Base-by-base conservation (phyloP, 2,113 vertebrate species). In the Phodopus roborovskii region DNA sequence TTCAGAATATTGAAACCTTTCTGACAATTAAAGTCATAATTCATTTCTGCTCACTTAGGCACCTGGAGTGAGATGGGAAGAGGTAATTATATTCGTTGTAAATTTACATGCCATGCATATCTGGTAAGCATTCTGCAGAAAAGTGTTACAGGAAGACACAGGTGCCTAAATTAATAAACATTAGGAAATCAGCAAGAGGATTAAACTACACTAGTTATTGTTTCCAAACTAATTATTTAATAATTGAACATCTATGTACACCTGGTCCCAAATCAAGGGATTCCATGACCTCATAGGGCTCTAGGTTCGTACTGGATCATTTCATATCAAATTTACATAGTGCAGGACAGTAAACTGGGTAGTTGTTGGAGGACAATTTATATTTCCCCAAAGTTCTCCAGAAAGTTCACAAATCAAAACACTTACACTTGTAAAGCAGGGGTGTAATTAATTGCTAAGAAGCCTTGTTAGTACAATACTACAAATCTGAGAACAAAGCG, bases 121-220 rank as follows among this genome's bases (percentile, higher is more conserved):
- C 86, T 96, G 78, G 94, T 91, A 98, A 98, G 97, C 93, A 95
- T 98, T 98, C 98, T 98, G 96, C 96, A 98, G 97, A 88, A 98
- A 98, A 98, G 97, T 96, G 92, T 91, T 98, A 94, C 98, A 96
- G 91, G 95, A 98, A 98, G 98, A 98, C 97, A 98, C 98, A 99
- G 98, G 98, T 98, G 98, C 98, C 97, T 98, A 98, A 98, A 99
- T 99, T 99, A 99, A 99, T 99, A 99, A 99, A 99, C 98, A 98
- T 98, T 98, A 98, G 98, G 98, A 98, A 98, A 98, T 98, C 98
- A 98, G 97, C 98, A 98, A 98, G 98, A 98, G 98, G 97, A 98
- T 98, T 98, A 94, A 98, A 98, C 97, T 98, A 98, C 98, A 98
- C 92, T 98, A 98, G 98, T 98, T 99, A 99, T 98, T 99, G 98